phyloP scores from a whole-genome alignment of 2,888 invertebrate genomes.

The Aphodius sticticus region DNA sequence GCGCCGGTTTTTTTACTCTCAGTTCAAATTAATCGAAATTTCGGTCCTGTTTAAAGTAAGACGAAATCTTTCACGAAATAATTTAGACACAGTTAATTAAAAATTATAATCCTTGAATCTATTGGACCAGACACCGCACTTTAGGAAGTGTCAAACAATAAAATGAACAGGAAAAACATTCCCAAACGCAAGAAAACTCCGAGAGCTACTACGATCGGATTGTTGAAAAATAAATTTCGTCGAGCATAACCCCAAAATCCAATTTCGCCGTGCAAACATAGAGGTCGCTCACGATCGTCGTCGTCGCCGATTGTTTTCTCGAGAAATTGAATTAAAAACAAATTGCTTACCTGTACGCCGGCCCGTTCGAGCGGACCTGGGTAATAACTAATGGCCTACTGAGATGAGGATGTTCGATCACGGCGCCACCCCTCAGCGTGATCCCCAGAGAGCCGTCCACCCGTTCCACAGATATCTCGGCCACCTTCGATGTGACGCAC shows the following conservation, averaged over 20 bases:
- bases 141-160: no score
- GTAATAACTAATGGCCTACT: constrained; percentile 86
- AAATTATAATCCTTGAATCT: no score
- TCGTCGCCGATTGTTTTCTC: not conserved
- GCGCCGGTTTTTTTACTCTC: no score
- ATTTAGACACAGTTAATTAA: no score
- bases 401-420: constrained; percentile 68
- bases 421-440: constrained; percentile 83
- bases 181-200: not conserved
- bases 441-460: constrained; percentile 86
- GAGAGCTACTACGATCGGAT: not conserved
- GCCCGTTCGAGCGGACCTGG: constrained; percentile 86
- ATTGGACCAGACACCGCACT: no score
- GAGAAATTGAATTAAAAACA: constrained; percentile 4
- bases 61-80: no score
- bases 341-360: constrained; percentile 74
- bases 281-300: not conserved
- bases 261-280: constrained; percentile 5
- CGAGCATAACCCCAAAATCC: not conserved
- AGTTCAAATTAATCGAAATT: no score
- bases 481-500: constrained; percentile 79
- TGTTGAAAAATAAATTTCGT: not conserved
- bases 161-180: not conserved
- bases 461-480: constrained; percentile 82
- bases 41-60: no score